A percentile compares a stretch with the other conserved stretches of the same genome.
These are phyloP conservation scores for Pachliopta kotzebuea DNA, from an alignment of 2,888 invertebrate genomes.

Conservation along the genomic window DNA sequence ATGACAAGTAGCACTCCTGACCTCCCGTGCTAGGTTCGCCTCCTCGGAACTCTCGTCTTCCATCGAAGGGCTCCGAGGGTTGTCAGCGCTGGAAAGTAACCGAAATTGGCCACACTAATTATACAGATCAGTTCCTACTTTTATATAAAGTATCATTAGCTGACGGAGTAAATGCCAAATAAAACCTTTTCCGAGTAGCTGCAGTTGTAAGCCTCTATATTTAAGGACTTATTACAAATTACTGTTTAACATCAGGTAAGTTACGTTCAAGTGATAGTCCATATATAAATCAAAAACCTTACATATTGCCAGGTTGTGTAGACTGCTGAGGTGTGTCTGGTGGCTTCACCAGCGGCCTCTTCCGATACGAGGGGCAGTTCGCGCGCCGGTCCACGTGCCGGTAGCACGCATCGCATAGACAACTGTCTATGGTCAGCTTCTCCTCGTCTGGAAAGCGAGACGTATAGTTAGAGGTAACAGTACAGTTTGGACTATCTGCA, in stretches of 20 bases:
- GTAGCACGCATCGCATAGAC: constrained; percentile 93
- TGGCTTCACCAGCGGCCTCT: constrained; percentile 67
- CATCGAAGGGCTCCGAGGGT: constrained; percentile 43
- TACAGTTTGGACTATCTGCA: too few species aligned
- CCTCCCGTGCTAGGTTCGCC: constrained; percentile 40
- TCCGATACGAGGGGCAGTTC: constrained; percentile 85
- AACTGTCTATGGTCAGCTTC: constrained; percentile 90
- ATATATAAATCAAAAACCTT: constrained; percentile 1
- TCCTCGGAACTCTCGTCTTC: constrained; percentile 60
- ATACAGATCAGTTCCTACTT: too few species aligned
- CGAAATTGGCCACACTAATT: too few species aligned
- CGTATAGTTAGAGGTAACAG: background rate
- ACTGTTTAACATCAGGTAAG: too few species aligned
- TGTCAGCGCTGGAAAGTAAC: constrained; percentile 33
- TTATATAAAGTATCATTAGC: too few species aligned
- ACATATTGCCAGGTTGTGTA: constrained; percentile 26
- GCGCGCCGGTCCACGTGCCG: constrained; percentile 92
- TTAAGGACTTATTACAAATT: too few species aligned
- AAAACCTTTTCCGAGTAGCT: too few species aligned
- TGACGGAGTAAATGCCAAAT: too few species aligned
- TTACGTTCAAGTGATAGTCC: too few species aligned
- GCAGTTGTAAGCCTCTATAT: too few species aligned
- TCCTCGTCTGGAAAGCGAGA: constrained; percentile 82
- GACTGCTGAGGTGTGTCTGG: constrained; percentile 35
- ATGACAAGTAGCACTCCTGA: constrained; percentile 79